Percentiles rank a stretch among this genome's conserved stretches.
Evolutionary conservation across 2,797 vertebrate genomes (phyloP).

Genomic region (Aselliscus stoliczkanus): DNA sequence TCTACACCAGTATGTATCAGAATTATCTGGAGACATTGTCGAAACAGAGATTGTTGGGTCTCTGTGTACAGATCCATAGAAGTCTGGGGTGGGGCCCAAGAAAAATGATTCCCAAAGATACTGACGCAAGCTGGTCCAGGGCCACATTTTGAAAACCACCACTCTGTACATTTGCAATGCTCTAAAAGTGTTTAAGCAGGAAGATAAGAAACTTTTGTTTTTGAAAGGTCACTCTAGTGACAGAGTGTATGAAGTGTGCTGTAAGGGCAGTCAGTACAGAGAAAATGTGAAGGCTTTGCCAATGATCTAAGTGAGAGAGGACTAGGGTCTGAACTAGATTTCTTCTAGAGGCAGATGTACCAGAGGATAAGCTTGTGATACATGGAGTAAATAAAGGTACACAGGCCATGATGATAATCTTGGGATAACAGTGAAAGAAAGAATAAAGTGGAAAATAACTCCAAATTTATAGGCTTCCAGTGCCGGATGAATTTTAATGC

Average conservation of each 20-base stretch:
- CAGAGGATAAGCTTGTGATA: not conserved
- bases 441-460: not conserved
- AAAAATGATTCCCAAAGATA: not conserved
- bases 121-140: not conserved
- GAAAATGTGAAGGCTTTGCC: not conserved
- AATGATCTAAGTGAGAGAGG: not conserved
- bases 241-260: not conserved
- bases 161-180: not conserved
- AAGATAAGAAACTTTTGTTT: not conserved
- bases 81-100: not conserved
- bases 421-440: not conserved
- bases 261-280: not conserved
- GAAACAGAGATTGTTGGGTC: not conserved
- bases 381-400: not conserved
- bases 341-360: rapidly evolving
- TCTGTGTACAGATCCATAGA: not conserved
- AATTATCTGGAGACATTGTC: not conserved
- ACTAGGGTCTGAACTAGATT: not conserved
- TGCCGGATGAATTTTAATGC: not conserved
- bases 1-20: not conserved
- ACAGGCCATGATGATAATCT: not conserved
- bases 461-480: not conserved
- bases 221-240: not conserved
- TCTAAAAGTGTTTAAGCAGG: not conserved
- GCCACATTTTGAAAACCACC: not conserved